Evolutionary conservation across 2,113 vertebrate species (phyloP), one percentile per base, ranked within the genome.

Genomic region (Melanotaenia duboulayi): DNA sequence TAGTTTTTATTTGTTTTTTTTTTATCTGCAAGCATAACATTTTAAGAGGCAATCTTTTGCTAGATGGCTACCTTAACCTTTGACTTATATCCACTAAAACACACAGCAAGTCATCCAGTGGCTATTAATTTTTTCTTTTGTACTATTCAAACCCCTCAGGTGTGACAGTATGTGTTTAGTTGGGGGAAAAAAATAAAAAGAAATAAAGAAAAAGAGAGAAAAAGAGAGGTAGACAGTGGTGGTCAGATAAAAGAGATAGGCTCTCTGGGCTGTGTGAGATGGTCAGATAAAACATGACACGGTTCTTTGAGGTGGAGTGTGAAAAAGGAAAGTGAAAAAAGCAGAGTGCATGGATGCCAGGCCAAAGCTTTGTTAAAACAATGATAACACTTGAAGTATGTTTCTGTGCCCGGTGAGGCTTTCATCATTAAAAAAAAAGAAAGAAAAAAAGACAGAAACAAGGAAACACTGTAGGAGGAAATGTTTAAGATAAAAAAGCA

Each of bases 261-360:
- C 78, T 83, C 78, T 86, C 73, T 55, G 42, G 83, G 77, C 72
- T 46, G 70, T 86, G 81, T 76, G 89, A 83, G 78, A 88, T 90
- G 89, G 90, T 88, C 86, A 83, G 90, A 90, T 91, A 90, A 90
- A 90, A 87, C 81, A 89, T 90, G 90, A 86, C 87, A 83, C 87
- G 88, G 84, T 83, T 90, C 83, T 91, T 86, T 85, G 84, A 91
- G 84, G 89, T 86, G 64, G 81, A 89, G 64, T 71, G 89, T 76
- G 78, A 81, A 85, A 88, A 81, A 80, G 72, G 71, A 56, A 75
- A 66, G 57, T 57, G 12, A 72, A 77, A 81, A 80, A 71, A 69
- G 52, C 52, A 69, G 79, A 73, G 58, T 80, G 78, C 81, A 85
- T 82, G 85, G 89, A 84, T 87, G 74, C 67, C 71, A 68, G 77